Evolutionary conservation across 2,113 vertebrate species (phyloP).

Genomic region (Rousettus leschenaultii): DNA sequence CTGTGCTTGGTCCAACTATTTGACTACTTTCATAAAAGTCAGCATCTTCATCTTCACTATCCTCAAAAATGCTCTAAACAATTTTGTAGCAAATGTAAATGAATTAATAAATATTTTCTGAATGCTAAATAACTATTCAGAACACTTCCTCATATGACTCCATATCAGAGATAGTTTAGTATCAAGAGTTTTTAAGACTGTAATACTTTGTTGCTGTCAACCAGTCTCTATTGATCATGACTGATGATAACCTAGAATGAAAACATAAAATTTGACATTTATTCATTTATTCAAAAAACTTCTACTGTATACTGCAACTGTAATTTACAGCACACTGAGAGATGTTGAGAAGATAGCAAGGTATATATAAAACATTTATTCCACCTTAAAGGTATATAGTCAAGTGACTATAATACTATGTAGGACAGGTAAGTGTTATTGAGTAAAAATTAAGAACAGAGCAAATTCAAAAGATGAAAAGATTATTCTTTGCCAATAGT

Average conservation of each 20-base stretch:
- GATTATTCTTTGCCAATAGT: neutral
- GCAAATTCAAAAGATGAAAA: conserved; percentile 42
- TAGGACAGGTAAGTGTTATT: neutral
- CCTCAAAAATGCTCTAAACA: conserved; percentile 20
- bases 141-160: neutral
- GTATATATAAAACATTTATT: conserved; percentile 3
- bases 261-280: conserved; percentile 8
- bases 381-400: neutral
- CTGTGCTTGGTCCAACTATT: conserved; percentile 10
- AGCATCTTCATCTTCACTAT: neutral
- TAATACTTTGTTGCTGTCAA: neutral
- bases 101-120: conserved; percentile 23
- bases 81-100: conserved; percentile 17
- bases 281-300: conserved; percentile 8
- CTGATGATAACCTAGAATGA: conserved; percentile 10
- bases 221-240: neutral
- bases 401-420: neutral
- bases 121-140: neutral
- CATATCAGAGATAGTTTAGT: neutral
- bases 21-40: conserved; percentile 13
- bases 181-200: neutral
- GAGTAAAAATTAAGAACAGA: neutral
- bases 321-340: conserved; percentile 31
- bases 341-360: neutral
- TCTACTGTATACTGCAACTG: neutral